phyloP scores from a whole-genome alignment of 2,797 vertebrate species.

The Molossus alvarezi region DNA sequence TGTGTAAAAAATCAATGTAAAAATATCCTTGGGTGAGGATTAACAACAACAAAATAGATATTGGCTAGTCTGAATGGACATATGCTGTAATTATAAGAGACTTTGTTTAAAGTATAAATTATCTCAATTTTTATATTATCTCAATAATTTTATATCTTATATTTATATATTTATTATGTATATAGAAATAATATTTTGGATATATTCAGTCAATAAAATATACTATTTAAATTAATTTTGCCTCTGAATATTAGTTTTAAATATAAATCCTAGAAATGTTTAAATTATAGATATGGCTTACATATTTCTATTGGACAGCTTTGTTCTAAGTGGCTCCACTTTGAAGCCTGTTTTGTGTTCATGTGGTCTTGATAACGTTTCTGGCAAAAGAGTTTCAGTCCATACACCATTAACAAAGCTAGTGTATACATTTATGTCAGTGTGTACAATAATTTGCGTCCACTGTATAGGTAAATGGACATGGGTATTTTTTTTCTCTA shows the following conservation, averaged over 20 bases:
- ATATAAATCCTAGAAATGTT: neutral
- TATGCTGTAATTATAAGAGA: neutral
- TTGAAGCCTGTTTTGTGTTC: neutral
- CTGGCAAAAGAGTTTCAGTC: neutral
- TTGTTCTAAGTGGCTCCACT: neutral
- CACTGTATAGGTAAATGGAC: neutral
- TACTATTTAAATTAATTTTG: conserved; percentile 16
- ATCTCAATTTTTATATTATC: neutral
- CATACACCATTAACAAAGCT: neutral
- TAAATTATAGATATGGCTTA: neutral
- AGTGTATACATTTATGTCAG: neutral
- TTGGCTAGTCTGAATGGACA: neutral
- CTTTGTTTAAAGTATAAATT: neutral
- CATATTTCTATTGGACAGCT: neutral
- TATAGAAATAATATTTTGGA: neutral
- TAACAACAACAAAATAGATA: too few relatives aligned
- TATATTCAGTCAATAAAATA: conserved; percentile 4
- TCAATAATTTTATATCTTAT: neutral
- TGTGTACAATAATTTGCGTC: neutral
- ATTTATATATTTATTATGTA: neutral
- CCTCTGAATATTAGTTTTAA: neutral
- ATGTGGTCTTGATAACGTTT: conserved; percentile 8
- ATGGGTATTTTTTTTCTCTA: neutral
- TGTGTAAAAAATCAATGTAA: too few relatives aligned
- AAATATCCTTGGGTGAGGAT: too few relatives aligned